Conservation (phyloP, 1,140 invertebrate genomes). For the Neodiprion pinetum region DNA sequence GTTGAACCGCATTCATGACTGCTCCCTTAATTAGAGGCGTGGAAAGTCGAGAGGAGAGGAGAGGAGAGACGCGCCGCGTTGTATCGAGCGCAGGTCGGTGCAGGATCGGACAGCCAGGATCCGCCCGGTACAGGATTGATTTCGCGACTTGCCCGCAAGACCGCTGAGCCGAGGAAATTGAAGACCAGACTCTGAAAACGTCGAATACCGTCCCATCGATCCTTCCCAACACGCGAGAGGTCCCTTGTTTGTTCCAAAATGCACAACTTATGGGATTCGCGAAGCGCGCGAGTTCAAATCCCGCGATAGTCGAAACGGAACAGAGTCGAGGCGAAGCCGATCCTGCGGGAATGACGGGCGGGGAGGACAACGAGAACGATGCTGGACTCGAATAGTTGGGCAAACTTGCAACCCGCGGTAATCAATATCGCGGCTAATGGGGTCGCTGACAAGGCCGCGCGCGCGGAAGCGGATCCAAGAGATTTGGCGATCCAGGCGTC, state of each 20-base stretch:
- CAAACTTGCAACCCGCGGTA: background rate
- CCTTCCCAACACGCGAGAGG: too few species aligned
- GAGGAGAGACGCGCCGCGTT: background rate
- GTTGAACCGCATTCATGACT: constrained; percentile 7
- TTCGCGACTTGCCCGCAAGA: background rate
- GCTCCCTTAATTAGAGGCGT: constrained; percentile 3
- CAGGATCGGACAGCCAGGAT: background rate
- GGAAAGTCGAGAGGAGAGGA: background rate
- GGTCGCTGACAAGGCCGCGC: background rate
- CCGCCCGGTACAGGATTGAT: background rate
- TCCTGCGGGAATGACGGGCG: too few species aligned
- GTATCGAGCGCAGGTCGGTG: background rate
- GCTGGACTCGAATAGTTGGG: background rate
- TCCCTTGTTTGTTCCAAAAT: too few species aligned
- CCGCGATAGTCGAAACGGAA: too few species aligned
- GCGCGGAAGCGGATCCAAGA: background rate
- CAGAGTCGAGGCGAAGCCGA: too few species aligned
- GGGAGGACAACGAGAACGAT: background rate
- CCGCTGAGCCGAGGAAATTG: background rate
- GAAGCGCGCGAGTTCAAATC: too few species aligned
- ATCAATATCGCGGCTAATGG: constrained; percentile 4
- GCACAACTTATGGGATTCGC: too few species aligned
- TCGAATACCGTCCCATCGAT: background rate
- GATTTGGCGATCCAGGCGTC: background rate
- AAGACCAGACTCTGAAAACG: background rate